Evolutionary conservation across 2,888 invertebrate genomes (phyloP).

Genomic region (Trissoscelio sp.): DNA sequence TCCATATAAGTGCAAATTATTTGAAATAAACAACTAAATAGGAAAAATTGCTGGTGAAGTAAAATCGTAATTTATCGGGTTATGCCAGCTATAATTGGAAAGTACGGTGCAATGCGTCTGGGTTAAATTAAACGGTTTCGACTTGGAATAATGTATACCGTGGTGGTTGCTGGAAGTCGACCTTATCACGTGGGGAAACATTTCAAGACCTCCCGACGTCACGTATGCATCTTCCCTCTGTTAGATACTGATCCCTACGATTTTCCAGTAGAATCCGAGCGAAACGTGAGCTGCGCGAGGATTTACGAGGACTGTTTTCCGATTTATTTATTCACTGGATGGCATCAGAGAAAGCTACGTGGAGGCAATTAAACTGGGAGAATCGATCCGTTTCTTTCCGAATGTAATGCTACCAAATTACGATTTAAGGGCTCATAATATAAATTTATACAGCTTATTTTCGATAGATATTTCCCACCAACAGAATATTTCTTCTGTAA

Average conservation of each 20-base stretch:
- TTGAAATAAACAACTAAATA: background rate
- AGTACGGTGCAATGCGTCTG: slow-evolving; percentile 43
- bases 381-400: slow-evolving; percentile 58
- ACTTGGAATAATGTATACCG: slow-evolving; percentile 59
- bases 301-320: slow-evolving; percentile 68
- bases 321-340: slow-evolving; percentile 68
- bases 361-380: slow-evolving; percentile 61
- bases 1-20: background rate
- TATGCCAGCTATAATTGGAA: slow-evolving; percentile 57
- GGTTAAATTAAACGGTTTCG: slow-evolving; percentile 64
- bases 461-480: slow-evolving; percentile 73
- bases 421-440: slow-evolving; percentile 53
- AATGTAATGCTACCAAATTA: slow-evolving; percentile 48
- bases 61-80: slow-evolving; percentile 39
- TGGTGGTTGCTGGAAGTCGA: slow-evolving; percentile 52
- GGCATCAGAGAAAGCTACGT: slow-evolving; percentile 57
- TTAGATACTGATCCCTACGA: slow-evolving; percentile 58
- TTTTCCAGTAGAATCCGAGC: slow-evolving; percentile 65
- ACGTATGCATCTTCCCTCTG: slow-evolving; percentile 61
- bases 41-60: slow-evolving; percentile 11
- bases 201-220: slow-evolving; percentile 66
- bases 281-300: slow-evolving; percentile 62
- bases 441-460: slow-evolving; percentile 79
- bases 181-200: slow-evolving; percentile 63
- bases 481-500: no score